phyloP scores from a whole-genome alignment of 2,113 vertebrate genomes.

The Microcebus jonahi region DNA sequence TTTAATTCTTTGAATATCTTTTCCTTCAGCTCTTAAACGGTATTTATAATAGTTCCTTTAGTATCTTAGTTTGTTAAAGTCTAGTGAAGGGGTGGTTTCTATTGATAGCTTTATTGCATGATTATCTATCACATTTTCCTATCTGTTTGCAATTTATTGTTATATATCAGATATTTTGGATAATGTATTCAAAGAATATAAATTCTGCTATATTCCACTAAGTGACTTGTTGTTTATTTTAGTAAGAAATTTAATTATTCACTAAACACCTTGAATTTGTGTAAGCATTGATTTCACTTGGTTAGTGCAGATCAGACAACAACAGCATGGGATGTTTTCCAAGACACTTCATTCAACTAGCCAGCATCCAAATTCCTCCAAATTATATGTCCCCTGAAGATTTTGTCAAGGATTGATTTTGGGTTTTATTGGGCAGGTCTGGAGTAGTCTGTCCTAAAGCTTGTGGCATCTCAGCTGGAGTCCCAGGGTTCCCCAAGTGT shows the following conservation, averaged over 20 bases:
- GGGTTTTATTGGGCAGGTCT: background rate
- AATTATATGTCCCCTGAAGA: background rate
- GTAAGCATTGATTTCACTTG: background rate
- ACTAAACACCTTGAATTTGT: background rate
- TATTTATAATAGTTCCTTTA: background rate
- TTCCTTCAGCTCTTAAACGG: background rate
- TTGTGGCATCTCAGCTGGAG: background rate
- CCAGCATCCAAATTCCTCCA: background rate
- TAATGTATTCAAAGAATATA: background rate
- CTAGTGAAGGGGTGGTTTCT: background rate
- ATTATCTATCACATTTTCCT: background rate
- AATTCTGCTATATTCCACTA: background rate
- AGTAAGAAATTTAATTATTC: background rate
- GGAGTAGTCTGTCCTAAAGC: background rate
- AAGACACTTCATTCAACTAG: background rate
- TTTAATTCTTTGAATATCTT: background rate
- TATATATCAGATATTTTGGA: background rate
- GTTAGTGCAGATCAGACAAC: background rate
- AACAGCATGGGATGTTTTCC: background rate
- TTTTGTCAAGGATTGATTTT: background rate
- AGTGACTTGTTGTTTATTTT: background rate
- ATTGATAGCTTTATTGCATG: background rate
- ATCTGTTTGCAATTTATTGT: background rate
- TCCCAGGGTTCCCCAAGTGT: background rate
- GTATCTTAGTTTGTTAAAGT: background rate